Base-by-base conservation (phyloP, 1,140 invertebrate species). In the Conus betulinus region DNA sequence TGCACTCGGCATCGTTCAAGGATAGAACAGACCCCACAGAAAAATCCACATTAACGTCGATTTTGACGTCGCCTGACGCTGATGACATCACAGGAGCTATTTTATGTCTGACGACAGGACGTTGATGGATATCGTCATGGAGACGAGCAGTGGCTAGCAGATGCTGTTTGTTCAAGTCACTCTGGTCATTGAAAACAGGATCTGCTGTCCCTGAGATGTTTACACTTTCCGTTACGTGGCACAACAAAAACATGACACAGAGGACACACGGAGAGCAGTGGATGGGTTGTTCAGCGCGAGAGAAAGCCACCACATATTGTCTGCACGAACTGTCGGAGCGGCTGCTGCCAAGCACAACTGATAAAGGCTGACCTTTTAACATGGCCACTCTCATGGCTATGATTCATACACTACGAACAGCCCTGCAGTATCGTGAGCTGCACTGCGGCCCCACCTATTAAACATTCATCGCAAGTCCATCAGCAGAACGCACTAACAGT, bases 1-100 rank as follows among this genome's bases (percentile, higher is more conserved):
- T 90, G 84, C 90, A 90, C 11, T 87, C 87, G 13, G 71, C 51
- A 13, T 85, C 84, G 63, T 76, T 63, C 11, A 71, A 5, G 51
- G 27, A 20, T 3, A 74, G 23, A 17, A 85, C 39, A 7, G 84
- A 71, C 8, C 63, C 25, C n/a, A 85, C 84, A 25, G 8, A 17
- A 23, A 83, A 5, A 6, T 0, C 0, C 20, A 57, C 81, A 52
- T 83, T 3, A 15, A 83, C 52, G 8, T n/a, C 53, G 52, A 83
- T 52, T 51, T 55, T 83, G 52, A 53, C 52, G 51, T 55, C 53
- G 4, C 39, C 52, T 5, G 25, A n/a, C 10, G 23, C 25, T n/a
- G 52, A 20, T 15, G 39, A 7, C 8, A 10, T 51, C 23, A 57
- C 39, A 53, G 53, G 81, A 23, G 81, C 53, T 15, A 83, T 52